Evolutionary conservation across 2,113 vertebrate species (phyloP), one percentile per base, ranked within the genome.

Genomic region (Odocoileus hemionus): DNA sequence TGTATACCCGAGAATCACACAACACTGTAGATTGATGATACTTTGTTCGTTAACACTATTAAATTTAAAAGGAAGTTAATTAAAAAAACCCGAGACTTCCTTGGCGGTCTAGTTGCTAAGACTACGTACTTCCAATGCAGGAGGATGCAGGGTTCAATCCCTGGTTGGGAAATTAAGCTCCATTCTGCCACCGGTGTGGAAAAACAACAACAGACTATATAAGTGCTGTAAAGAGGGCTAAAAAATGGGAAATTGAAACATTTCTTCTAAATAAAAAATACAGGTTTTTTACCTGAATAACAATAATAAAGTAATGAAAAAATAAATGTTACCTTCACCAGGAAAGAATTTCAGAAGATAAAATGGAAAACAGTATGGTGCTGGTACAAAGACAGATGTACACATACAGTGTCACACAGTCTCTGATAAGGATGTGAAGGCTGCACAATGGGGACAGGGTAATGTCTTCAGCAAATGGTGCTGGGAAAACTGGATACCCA

Each of bases 331-430:
- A 17, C 16, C 25, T n/a, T 30, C 30, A 57, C 74, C 8, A 55
- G n/a, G 30, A 12, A 92, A 70, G 5, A 57, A 57, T 5, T 50
- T n/a, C 52, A 43, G 16, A 64, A 43, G 57, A 67, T 16, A 45
- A 80, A 15, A 14, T 1, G 4, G 54, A 47, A 17, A 15, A 5
- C 26, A 78, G 25, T 23, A 15, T 1, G 28, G 1, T 30, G 70
- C 70, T 76, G 39, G 39, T 14, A 43, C 70, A 43, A 2, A 76
- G 23, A 7, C 36, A 76, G 36, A 9, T 0, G 17, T 11, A 15
- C 33, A n/a, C 14, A 6, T 1, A 8, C 3, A 36, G 0, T 5
- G 50, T 6, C 43, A 39, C 25, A 8, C 1, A 14, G 50, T 1
- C 9, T 30, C 83, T 1, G 21, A 36, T 3, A 5, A 85, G 25